These are phyloP conservation scores for Malurus splendens DNA, from an alignment of 2,797 vertebrate genomes.

Conservation along the genomic window DNA sequence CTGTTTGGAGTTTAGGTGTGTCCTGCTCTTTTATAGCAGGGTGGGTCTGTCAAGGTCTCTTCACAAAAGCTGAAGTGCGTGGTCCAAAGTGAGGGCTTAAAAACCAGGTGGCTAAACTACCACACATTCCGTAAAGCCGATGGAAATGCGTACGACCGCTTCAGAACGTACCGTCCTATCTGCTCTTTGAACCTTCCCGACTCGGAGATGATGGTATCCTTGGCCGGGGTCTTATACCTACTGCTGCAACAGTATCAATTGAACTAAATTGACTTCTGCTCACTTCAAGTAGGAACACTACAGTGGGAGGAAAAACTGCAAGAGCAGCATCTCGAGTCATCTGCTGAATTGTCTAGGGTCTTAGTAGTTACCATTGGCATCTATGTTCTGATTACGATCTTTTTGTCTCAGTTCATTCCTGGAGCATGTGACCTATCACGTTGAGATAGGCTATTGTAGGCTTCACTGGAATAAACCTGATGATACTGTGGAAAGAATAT, in stretches of 20 bases:
- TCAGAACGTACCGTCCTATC: neutral
- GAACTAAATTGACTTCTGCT: neutral
- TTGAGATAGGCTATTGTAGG: neutral
- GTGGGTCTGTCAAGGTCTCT: neutral
- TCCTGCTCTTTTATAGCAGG: neutral
- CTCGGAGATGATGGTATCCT: neutral
- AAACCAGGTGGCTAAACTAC: neutral
- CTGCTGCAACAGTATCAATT: neutral
- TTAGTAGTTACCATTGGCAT: neutral
- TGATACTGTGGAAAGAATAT: neutral
- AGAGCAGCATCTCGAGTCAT: neutral
- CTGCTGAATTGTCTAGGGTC: neutral
- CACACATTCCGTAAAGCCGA: neutral
- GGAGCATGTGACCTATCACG: neutral
- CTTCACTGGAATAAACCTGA: neutral
- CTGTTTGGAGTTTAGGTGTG: neutral
- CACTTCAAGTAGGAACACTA: neutral
- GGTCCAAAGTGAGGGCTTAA: neutral
- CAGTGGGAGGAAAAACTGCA: neutral
- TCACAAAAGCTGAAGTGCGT: neutral
- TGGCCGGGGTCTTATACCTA: neutral
- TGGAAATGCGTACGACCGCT: neutral
- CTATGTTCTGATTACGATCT: fast-evolving
- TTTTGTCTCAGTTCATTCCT: neutral
- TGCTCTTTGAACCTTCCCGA: neutral